These are phyloP conservation scores for Sinohyriopsis cumingii DNA, from an alignment of 2,888 invertebrate genomes.

Conservation along the genomic window DNA sequence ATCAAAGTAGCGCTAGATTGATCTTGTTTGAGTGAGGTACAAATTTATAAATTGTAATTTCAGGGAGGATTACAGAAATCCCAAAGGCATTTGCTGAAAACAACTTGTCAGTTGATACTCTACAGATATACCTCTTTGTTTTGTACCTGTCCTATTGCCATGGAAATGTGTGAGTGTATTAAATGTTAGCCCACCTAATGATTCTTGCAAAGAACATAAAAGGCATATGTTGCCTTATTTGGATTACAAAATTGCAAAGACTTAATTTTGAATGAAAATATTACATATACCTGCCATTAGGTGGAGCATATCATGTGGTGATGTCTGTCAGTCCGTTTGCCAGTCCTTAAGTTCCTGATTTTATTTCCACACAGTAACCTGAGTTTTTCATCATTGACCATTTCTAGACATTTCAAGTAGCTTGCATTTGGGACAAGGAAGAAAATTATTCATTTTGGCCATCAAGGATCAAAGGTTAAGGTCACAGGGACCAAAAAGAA, in stretches of 20 bases:
- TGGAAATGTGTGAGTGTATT: slow-evolving; percentile 3
- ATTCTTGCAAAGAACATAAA: background rate
- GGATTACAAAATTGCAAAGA: no score
- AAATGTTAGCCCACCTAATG: background rate
- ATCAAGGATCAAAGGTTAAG: no score
- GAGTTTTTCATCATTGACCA: no score
- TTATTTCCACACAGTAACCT: no score
- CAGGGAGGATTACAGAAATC: slow-evolving; percentile 12
- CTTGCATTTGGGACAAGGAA: no score
- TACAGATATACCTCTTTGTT: slow-evolving; percentile 12
- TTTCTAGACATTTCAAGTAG: no score
- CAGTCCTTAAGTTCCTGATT: no score
- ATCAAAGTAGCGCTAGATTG: background rate
- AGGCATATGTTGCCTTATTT: no score
- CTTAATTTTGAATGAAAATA: no score
- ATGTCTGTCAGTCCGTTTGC: no score
- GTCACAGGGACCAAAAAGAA: no score
- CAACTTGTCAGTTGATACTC: slow-evolving; percentile 6
- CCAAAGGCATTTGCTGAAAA: slow-evolving; percentile 13
- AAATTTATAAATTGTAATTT: background rate
- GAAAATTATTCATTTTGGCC: no score
- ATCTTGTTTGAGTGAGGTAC: background rate
- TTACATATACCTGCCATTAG: background rate
- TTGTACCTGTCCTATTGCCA: slow-evolving; percentile 18
- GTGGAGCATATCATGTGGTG: background rate